phyloP scores from a whole-genome alignment of 2,113 vertebrate species.

The Antigone vipio region DNA sequence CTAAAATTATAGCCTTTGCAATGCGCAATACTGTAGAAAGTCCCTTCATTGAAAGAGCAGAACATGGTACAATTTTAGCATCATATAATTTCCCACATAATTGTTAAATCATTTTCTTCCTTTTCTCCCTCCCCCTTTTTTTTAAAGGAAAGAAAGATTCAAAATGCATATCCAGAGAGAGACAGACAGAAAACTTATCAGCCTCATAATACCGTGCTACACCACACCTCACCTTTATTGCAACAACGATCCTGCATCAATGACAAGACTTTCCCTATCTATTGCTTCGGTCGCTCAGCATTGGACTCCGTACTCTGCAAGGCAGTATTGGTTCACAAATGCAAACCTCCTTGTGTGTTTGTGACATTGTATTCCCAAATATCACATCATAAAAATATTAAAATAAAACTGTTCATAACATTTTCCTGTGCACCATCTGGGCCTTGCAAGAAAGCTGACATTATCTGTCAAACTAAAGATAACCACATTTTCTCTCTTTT shows the following conservation, averaged over 20 bases:
- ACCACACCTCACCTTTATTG: neutral
- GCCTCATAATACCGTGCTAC: neutral
- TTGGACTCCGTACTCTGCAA: conserved; percentile 22
- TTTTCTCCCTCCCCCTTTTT: conserved; percentile 50
- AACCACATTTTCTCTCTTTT: conserved; percentile 70
- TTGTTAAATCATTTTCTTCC: conserved; percentile 77
- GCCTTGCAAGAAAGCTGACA: conserved; percentile 67
- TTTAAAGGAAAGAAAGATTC: conserved; percentile 23
- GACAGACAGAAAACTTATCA: conserved; percentile 50
- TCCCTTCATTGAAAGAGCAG: conserved; percentile 72
- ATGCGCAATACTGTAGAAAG: conserved; percentile 66
- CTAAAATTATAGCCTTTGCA: conserved; percentile 74
- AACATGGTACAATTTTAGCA: conserved; percentile 77
- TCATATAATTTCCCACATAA: conserved; percentile 78
- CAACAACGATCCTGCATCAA: neutral
- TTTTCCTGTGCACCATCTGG: conserved; percentile 73
- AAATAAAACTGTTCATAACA: conserved; percentile 69
- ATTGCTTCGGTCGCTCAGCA: neutral
- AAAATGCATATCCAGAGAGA: conserved; percentile 20
- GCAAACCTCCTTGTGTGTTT: conserved; percentile 28
- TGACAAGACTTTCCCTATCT: neutral
- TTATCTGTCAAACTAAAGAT: conserved; percentile 73
- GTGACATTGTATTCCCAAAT: conserved; percentile 62
- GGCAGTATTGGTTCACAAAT: neutral
- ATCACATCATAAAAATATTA: conserved; percentile 63